phyloP scores from a whole-genome alignment of 2,888 invertebrate genomes.

The Xestoiulus laeticollis region DNA sequence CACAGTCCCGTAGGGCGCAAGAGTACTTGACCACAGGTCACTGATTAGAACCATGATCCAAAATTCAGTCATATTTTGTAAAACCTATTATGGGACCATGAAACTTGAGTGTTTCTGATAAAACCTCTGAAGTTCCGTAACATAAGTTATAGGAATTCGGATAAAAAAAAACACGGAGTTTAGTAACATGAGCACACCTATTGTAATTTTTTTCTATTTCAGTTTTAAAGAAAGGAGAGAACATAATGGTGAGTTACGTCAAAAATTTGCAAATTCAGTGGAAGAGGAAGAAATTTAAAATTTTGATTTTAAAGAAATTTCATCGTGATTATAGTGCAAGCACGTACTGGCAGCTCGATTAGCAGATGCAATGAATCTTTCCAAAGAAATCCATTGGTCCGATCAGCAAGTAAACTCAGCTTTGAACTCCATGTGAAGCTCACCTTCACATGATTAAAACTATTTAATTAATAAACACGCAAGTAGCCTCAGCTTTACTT shows the following conservation, averaged over 20 bases:
- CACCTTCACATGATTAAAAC: neutral
- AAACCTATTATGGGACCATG: neutral
- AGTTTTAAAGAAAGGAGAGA: constrained; percentile 45
- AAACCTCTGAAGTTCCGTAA: neutral
- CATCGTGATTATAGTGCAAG: constrained; percentile 60
- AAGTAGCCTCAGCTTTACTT: neutral
- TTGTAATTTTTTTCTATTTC: constrained; percentile 41
- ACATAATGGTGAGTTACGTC: constrained; percentile 43
- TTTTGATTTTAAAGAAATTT: neutral
- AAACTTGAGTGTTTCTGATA: too few relatives aligned
- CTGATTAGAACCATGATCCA: neutral
- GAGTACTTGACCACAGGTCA: neutral
- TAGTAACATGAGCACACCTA: too few relatives aligned
- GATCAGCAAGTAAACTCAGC: constrained; percentile 2
- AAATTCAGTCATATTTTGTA: neutral
- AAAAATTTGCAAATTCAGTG: neutral
- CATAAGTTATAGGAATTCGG: too few relatives aligned
- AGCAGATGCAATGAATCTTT: constrained; percentile 58
- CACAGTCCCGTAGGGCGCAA: too few relatives aligned
- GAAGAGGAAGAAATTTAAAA: too few relatives aligned
- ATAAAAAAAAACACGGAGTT: too few relatives aligned
- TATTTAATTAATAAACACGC: neutral
- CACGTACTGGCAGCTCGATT: constrained; percentile 61
- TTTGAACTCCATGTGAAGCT: neutral
- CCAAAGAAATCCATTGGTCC: constrained; percentile 21